Evolutionary conservation across 2,113 vertebrate genomes (phyloP).

Genomic region (Chloropsis cyanopogon): DNA sequence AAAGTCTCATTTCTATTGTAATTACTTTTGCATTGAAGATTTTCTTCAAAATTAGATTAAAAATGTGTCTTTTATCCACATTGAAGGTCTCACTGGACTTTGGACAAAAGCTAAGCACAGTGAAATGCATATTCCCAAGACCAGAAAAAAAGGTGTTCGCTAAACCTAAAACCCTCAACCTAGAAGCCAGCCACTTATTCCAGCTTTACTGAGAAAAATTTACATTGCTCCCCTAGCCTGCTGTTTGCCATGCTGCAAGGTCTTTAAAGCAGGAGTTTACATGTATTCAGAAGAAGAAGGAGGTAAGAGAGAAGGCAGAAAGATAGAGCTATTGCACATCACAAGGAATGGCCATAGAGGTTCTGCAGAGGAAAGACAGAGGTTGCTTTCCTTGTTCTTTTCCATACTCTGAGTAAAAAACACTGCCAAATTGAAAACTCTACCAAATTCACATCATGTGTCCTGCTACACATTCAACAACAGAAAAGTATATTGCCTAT

Average conservation of each 20-base stretch:
- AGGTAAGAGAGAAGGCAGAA: not conserved
- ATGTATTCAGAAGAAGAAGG: not conserved
- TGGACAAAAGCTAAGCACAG: not conserved
- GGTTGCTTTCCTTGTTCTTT: not conserved
- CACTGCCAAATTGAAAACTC: not conserved
- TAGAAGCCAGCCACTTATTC: not conserved
- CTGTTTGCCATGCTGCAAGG: not conserved
- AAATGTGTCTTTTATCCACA: not conserved
- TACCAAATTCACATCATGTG: not conserved
- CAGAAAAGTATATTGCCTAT: not conserved
- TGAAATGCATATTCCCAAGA: not conserved
- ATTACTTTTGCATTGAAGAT: not conserved
- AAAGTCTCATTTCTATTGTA: not conserved
- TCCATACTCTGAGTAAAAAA: not conserved
- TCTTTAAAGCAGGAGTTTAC: not conserved
- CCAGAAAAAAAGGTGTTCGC: not conserved
- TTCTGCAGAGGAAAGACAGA: not conserved
- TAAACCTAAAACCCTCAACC: not conserved
- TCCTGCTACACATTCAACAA: not conserved
- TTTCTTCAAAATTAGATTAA: not conserved
- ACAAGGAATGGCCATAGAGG: not conserved
- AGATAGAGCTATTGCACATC: not conserved
- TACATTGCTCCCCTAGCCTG: not conserved
- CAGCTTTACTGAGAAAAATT: not conserved
- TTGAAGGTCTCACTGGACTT: not conserved